Evolutionary conservation across 2,113 vertebrate genomes (phyloP).

Genomic region (Cebidichthys violaceus): DNA sequence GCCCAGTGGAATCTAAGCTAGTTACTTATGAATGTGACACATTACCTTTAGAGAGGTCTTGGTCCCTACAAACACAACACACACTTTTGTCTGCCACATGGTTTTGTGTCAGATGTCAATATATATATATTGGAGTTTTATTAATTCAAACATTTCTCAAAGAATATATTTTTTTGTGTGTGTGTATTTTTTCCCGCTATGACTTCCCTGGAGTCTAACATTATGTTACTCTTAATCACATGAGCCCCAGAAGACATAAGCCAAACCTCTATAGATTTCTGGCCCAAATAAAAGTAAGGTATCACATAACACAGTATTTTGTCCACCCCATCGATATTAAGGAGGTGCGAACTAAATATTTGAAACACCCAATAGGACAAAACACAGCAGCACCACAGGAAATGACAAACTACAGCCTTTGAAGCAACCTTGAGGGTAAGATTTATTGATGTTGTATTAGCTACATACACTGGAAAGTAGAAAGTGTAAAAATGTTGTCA

Average conservation of each 20-base stretch:
- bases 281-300: not conserved
- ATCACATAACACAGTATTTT: not conserved
- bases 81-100: not conserved
- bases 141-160: not conserved
- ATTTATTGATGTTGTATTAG: not conserved
- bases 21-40: constrained; percentile 71
- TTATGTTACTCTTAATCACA: not conserved
- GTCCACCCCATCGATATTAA: not conserved
- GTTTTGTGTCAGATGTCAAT: not conserved
- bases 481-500: not conserved
- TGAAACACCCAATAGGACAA: not conserved
- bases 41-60: constrained; percentile 61
- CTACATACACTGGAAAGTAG: not conserved
- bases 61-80: constrained; percentile 37
- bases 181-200: not conserved
- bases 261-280: constrained; percentile 4
- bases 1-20: constrained; percentile 66
- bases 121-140: not conserved
- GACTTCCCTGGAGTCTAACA: not conserved
- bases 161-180: not conserved
- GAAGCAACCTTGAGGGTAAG: not conserved
- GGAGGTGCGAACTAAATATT: not conserved
- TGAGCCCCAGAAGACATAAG: not conserved
- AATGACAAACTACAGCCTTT: not conserved
- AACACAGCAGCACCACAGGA: not conserved